Evolutionary conservation across 2,888 invertebrate species (phyloP), one percentile per base, ranked within the genome.

Genomic region (Drosophila flavopinicola): DNA sequence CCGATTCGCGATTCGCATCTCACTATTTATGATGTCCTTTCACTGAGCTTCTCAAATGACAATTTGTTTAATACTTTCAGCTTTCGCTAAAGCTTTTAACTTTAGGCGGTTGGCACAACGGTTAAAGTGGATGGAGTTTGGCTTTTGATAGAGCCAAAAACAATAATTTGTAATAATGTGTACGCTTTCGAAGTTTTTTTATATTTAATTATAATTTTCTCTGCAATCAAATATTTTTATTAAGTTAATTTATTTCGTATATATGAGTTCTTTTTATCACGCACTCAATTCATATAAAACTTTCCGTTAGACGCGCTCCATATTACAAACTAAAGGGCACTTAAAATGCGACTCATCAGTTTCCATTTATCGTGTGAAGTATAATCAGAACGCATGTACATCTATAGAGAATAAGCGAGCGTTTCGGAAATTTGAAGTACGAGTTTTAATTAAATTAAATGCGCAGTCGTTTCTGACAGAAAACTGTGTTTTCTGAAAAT

Each of bases 381-480:
- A 32, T 41, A 6, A 24, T 9, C 13, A n/a, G n/a, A 5, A 25
- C 20, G 30, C 37, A 17, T 51, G 51, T 20, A 20, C 32, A 32
- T 30, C 10, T 11, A 41, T 13, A 11, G 33, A 30, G 51, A 32
- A 49, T 42, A 33, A 23, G 20, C 32, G 29, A 23, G 11, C 17
- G 17, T n/a, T 7, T 32, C 42, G 6, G 10, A 15, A 49, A 39
- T 65, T 59, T 56, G 59, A 64, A 56, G 57, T 67, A 60, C 38
- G 56, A 56, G 37, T 70, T 75, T 74, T 74, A 76, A 75, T 71
- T 72, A 76, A 74, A 59, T 66, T 60, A 42, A 65, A 57, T 56
- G 58, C 61, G 47, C 58, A 48, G 58, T 64, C 60, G 60, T 52
- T 66, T 58, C 24, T 49, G 57, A 38, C 61, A 68, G 27, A 37